A percentile compares a stretch with the other conserved stretches of the same genome.
Evolutionary conservation across 2,113 vertebrate species (phyloP).

Genomic region (Dissostichus mawsoni): DNA sequence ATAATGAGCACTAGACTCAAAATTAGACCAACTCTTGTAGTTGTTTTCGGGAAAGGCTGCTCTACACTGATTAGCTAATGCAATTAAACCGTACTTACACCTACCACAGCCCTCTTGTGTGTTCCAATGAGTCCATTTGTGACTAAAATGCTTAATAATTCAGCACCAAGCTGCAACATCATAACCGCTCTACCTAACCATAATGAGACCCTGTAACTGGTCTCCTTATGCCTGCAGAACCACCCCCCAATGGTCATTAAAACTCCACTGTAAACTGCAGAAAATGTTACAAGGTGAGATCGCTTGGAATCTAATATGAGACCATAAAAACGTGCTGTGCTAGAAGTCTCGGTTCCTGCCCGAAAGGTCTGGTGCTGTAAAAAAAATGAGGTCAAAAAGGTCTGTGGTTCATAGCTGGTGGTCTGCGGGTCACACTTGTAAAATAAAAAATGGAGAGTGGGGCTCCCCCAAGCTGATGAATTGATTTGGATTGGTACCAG

Average conservation of each 20-base stretch:
- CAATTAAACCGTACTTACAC: slow-evolving; percentile 66
- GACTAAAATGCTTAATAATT: slow-evolving; percentile 50
- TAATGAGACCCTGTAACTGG: slow-evolving; percentile 2
- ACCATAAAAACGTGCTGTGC: slow-evolving; percentile 40
- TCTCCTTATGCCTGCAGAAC: slow-evolving; percentile 21
- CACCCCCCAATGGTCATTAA: slow-evolving; percentile 22
- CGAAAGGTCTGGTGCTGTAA: slow-evolving; percentile 56
- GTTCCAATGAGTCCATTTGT: slow-evolving; percentile 50
- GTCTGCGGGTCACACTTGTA: slow-evolving; percentile 66
- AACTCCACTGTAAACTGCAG: slow-evolving; percentile 41
- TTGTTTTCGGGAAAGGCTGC: slow-evolving; percentile 51
- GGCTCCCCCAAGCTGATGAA: slow-evolving; percentile 72
- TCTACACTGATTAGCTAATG: slow-evolving; percentile 68
- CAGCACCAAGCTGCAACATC: slow-evolving; percentile 17
- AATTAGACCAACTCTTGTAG: slow-evolving; percentile 24
- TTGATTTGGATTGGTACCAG: slow-evolving; percentile 69
- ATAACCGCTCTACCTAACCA: slow-evolving; percentile 19
- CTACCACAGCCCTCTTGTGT: slow-evolving; percentile 43
- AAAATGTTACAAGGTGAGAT: slow-evolving; percentile 50
- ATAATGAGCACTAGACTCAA: slow-evolving; percentile 43
- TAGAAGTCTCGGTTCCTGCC: slow-evolving; percentile 44
- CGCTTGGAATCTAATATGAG: slow-evolving; percentile 42
- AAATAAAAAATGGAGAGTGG: slow-evolving; percentile 57
- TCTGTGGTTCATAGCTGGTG: slow-evolving; percentile 64
- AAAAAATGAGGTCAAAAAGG: slow-evolving; percentile 78